Conservation (phyloP, 2,113 vertebrate species). For the Cephalopterus ornatus region DNA sequence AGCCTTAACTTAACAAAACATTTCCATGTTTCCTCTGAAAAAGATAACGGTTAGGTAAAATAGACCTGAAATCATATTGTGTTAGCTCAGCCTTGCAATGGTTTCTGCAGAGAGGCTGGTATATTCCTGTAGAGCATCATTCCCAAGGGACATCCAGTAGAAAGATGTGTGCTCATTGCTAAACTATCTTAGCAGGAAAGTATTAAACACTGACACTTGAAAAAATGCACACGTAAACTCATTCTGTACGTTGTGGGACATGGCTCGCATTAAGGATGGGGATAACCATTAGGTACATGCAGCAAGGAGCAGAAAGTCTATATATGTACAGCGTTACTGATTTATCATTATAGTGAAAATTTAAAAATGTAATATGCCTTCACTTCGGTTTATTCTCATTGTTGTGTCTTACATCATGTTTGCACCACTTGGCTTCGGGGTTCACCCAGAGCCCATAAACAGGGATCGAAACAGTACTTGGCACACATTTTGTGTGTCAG, state of each 20-base stretch:
- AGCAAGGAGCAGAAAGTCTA: background rate
- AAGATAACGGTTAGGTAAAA: background rate
- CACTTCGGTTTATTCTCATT: background rate
- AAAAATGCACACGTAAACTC: background rate
- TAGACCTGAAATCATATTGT: background rate
- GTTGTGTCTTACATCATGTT: background rate
- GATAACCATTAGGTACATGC: background rate
- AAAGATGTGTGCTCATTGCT: background rate
- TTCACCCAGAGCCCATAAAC: background rate
- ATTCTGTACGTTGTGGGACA: background rate
- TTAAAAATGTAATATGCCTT: background rate
- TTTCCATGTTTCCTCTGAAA: background rate
- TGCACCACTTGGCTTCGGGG: background rate
- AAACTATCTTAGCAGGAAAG: background rate
- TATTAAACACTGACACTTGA: background rate
- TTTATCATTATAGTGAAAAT: background rate
- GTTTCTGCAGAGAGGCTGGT: background rate
- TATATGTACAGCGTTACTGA: background rate
- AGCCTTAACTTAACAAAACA: background rate
- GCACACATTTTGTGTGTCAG: accelerated
- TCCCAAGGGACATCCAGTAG: background rate
- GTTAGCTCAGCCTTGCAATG: background rate
- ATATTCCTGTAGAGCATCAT: background rate
- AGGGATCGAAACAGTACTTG: accelerated
- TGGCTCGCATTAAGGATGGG: accelerated